Evolutionary conservation across 2,113 vertebrate species (phyloP).

Genomic region (Romanogobio albipinnatus): DNA sequence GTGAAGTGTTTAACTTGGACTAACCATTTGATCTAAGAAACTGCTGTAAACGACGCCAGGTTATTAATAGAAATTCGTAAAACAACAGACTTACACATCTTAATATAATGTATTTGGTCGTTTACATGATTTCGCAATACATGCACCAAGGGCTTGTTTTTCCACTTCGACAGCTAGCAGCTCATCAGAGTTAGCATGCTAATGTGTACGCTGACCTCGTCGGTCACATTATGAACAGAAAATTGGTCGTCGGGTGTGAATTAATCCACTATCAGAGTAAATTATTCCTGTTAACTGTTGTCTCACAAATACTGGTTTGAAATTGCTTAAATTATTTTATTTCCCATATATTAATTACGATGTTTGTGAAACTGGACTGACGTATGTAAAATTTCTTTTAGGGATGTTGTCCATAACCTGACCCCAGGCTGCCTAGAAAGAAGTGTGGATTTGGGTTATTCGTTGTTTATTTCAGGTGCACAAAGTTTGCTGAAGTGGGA

Average conservation of each 20-base stretch:
- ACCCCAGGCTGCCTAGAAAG: neutral
- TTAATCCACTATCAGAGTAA: neutral
- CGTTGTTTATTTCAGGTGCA: neutral
- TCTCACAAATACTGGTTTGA: neutral
- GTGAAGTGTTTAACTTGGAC: neutral
- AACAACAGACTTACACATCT: neutral
- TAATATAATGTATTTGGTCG: neutral
- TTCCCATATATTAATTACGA: neutral
- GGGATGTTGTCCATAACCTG: slow-evolving; percentile 1
- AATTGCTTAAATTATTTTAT: neutral
- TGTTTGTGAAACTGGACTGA: neutral
- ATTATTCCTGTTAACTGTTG: neutral
- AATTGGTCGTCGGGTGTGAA: neutral
- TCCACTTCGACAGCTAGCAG: neutral
- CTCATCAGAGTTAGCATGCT: slow-evolving; percentile 6
- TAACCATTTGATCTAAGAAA: neutral
- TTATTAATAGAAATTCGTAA: neutral
- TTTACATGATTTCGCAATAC: neutral
- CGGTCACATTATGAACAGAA: neutral
- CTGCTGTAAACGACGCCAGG: neutral
- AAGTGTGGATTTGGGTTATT: neutral
- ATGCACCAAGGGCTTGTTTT: neutral
- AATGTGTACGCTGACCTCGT: neutral
- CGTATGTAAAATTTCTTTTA: neutral
- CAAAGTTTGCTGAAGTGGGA: too few species aligned